These are phyloP conservation scores for Tragulus kanchil DNA, from an alignment of 2,113 vertebrate species.

Conservation along the genomic window DNA sequence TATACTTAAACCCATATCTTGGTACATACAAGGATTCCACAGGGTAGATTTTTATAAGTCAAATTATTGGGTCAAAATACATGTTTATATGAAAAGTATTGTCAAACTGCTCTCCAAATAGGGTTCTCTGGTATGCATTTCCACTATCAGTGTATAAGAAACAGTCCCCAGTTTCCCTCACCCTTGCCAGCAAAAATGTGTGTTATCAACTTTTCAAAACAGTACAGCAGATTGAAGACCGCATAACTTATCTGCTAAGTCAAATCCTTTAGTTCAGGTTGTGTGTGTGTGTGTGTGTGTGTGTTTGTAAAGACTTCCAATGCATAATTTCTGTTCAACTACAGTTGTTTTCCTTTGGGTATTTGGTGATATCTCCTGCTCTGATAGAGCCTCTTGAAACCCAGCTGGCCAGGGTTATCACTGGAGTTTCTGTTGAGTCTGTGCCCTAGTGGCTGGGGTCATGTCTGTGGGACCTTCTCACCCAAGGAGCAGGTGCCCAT, in stretches of 20 bases:
- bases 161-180: neutral
- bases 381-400: neutral
- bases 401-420: slow-evolving; percentile 14
- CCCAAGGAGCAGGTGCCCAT: slow-evolving; percentile 51
- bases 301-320: neutral
- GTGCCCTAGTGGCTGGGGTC: slow-evolving; percentile 29
- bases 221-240: neutral
- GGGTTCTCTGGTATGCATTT: neutral
- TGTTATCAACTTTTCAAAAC: neutral
- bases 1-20: neutral
- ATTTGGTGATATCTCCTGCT: slow-evolving; percentile 1
- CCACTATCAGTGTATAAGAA: neutral
- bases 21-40: neutral
- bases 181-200: neutral
- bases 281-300: neutral
- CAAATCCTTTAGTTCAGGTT: neutral
- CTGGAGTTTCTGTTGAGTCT: slow-evolving; percentile 76
- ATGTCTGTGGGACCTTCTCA: slow-evolving; percentile 46
- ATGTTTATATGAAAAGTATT: neutral
- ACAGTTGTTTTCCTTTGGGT: neutral
- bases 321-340: neutral
- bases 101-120: neutral
- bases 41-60: neutral
- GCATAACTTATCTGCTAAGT: neutral
- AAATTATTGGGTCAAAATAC: neutral